Conservation (phyloP, 35 echinoderm and acorn worm genomes). For the Stichopus chloronotus region DNA sequence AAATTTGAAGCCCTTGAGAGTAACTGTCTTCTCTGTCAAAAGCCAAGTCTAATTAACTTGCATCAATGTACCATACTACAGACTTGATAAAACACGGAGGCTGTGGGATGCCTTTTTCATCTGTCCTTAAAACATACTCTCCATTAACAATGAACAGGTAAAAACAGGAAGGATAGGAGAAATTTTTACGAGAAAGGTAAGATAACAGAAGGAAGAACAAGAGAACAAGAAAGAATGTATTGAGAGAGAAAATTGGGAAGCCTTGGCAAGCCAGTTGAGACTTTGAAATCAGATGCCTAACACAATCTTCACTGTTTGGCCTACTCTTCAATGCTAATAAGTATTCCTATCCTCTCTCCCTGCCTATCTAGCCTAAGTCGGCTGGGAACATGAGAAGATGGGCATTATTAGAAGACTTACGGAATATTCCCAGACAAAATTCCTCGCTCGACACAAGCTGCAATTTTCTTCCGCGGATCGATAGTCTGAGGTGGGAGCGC, state of each 20-base stretch:
- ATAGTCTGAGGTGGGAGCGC: background rate
- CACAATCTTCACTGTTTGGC: background rate
- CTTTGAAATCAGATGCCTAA: constrained; percentile 2
- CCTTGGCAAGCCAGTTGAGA: background rate
- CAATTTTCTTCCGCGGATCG: constrained; percentile 17
- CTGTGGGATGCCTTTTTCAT: too few species aligned
- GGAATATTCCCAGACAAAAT: constrained; percentile 2
- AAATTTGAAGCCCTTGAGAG: too few species aligned
- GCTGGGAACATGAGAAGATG: constrained; percentile 33
- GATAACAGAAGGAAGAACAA: background rate
- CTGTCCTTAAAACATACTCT: background rate
- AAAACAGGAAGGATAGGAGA: too few species aligned
- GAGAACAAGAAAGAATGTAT: background rate
- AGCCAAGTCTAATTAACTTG: too few species aligned
- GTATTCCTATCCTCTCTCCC: background rate
- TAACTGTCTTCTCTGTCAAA: too few species aligned
- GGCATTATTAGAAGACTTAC: constrained; percentile 31
- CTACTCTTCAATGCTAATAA: constrained; percentile 39
- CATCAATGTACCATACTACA: too few species aligned
- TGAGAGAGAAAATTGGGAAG: background rate
- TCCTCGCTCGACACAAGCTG: background rate
- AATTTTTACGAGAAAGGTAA: background rate
- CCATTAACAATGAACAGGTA: background rate
- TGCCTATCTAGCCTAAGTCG: constrained; percentile 11
- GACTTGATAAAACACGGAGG: too few species aligned